These are phyloP conservation scores for Agriopis leucophaearia DNA, from an alignment of 2,888 invertebrate genomes.

Conservation along the genomic window DNA sequence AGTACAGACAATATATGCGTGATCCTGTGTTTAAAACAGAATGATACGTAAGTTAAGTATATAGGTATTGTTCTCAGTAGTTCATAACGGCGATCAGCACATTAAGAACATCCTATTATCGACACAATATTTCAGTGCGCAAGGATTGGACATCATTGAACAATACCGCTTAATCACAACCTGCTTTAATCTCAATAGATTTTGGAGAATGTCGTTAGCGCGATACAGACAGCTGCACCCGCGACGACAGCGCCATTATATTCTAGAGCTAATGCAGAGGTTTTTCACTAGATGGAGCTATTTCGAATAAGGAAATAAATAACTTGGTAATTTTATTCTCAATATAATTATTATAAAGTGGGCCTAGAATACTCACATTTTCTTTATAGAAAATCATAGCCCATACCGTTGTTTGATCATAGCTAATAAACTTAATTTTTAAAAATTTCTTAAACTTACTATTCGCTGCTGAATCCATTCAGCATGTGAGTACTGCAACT, in stretches of 20 bases:
- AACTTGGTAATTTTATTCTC: neutral
- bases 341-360: no score
- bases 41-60: no score
- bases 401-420: neutral
- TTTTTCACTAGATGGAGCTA: conserved; percentile 47
- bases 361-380: no score
- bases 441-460: conserved; percentile 84
- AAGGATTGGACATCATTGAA: conserved; percentile 73
- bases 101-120: conserved; percentile 62
- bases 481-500: conserved; percentile 95
- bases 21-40: no score
- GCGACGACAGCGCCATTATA: neutral
- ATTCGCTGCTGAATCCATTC: conserved; percentile 99
- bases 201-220: conserved; percentile 46
- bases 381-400: no score
- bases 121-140: conserved; percentile 74
- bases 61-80: conserved; percentile 59
- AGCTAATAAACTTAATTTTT: no score
- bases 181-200: neutral
- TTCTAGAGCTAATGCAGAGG: conserved; percentile 11
- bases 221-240: conserved; percentile 44
- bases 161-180: conserved; percentile 35
- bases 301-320: neutral
- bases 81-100: conserved; percentile 69
- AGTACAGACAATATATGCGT: no score